phyloP scores from a whole-genome alignment of 2,113 vertebrate species.

The Cyprinodon tularosa region DNA sequence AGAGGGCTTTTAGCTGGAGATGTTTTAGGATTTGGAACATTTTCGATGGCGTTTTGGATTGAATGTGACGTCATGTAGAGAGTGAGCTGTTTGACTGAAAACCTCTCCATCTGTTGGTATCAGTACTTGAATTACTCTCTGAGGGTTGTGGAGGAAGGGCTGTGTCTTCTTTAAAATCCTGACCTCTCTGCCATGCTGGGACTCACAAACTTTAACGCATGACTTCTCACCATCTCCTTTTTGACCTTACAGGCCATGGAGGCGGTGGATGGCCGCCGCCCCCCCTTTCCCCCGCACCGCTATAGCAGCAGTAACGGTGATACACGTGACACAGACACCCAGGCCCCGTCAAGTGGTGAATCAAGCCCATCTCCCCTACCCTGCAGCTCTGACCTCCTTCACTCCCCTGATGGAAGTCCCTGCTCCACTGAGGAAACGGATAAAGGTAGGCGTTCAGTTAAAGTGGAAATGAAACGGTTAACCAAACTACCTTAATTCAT shows the following conservation, averaged over 20 bases:
- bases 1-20: slow-evolving; percentile 12
- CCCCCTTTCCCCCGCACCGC: slow-evolving; percentile 88
- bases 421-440: slow-evolving; percentile 91
- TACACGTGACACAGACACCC: slow-evolving; percentile 91
- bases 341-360: slow-evolving; percentile 88
- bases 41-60: not conserved
- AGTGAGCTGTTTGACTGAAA: not conserved
- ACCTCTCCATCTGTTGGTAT: not conserved
- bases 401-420: slow-evolving; percentile 90
- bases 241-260: slow-evolving; percentile 84
- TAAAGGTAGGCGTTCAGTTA: slow-evolving; percentile 82
- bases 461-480: too few relatives aligned
- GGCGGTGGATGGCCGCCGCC: slow-evolving; percentile 88
- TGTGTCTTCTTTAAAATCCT: not conserved
- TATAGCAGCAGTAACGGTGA: slow-evolving; percentile 78
- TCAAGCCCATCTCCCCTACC: slow-evolving; percentile 90
- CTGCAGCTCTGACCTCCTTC: slow-evolving; percentile 84
- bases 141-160: not conserved
- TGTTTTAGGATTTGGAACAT: slow-evolving; percentile 3
- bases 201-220: not conserved
- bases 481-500: too few relatives aligned
- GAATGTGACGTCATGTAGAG: not conserved
- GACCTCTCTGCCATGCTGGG: not conserved
- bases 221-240: slow-evolving; percentile 11
- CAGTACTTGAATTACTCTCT: not conserved